Evolutionary conservation across 1,140 invertebrate species (phyloP).

Genomic region (Cydia pomonella): DNA sequence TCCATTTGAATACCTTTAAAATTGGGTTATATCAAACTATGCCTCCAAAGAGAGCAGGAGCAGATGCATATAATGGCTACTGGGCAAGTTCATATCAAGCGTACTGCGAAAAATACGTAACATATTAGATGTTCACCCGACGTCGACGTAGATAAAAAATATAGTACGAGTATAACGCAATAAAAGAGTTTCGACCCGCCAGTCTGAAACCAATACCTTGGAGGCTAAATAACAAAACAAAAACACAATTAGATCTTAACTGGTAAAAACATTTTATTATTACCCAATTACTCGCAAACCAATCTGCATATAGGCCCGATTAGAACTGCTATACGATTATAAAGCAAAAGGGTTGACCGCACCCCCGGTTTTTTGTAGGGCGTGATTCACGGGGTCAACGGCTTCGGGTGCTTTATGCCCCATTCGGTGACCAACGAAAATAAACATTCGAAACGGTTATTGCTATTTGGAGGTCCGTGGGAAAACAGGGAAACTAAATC

Average conservation of each 20-base stretch:
- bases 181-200: neutral
- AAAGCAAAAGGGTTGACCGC: slow-evolving; percentile 27
- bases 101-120: no score
- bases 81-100: no score
- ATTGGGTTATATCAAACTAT: no score
- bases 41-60: no score
- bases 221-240: neutral
- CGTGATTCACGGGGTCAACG: slow-evolving; percentile 29
- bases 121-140: no score
- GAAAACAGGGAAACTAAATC: neutral
- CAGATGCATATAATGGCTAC: no score
- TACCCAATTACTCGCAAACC: slow-evolving; percentile 17
- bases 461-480: slow-evolving; percentile 16
- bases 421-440: slow-evolving; percentile 7
- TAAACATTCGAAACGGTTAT: slow-evolving; percentile 29
- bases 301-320: slow-evolving; percentile 19
- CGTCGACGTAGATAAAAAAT: no score
- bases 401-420: slow-evolving; percentile 12
- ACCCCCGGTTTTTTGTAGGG: slow-evolving; percentile 25
- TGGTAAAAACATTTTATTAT: neutral
- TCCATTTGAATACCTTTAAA: neutral
- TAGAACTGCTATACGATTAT: slow-evolving; percentile 26
- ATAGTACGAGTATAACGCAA: no score
- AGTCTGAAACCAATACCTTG: neutral
- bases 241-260: neutral